A percentile compares a stretch with the other conserved stretches of the same genome.
These are phyloP conservation scores for Dromas ardeola DNA, from an alignment of 2,113 vertebrate genomes.

Conservation along the genomic window DNA sequence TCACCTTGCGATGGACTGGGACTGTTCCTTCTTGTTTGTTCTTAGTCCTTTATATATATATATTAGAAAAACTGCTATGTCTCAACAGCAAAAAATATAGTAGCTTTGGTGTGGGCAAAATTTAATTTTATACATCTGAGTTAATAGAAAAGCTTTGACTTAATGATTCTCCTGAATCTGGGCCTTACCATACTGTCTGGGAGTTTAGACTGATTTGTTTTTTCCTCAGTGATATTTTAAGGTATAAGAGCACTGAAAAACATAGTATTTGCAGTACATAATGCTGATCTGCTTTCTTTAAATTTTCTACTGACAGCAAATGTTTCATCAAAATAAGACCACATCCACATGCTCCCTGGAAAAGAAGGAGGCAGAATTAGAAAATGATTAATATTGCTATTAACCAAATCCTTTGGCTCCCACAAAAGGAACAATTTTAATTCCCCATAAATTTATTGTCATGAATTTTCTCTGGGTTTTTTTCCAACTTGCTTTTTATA, in stretches of 20 bases:
- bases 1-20: neutral
- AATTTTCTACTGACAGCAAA: neutral
- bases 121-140: neutral
- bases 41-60: neutral
- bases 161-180: neutral
- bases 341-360: neutral
- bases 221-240: neutral
- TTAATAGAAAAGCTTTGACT: constrained; percentile 13
- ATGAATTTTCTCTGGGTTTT: neutral
- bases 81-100: neutral
- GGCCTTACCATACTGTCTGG: neutral
- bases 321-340: constrained; percentile 9
- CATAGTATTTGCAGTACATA: neutral
- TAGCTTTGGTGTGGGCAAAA: neutral
- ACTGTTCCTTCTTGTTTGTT: neutral
- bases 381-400: constrained; percentile 30
- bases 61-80: neutral
- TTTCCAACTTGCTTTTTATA: neutral
- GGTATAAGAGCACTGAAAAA: neutral
- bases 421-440: neutral
- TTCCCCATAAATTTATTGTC: neutral
- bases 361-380: neutral
- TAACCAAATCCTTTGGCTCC: constrained; percentile 6
- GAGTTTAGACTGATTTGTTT: neutral
- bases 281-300: neutral